Base-by-base conservation (phyloP, 2,888 invertebrate genomes). In the Osedax fenrisi region DNA sequence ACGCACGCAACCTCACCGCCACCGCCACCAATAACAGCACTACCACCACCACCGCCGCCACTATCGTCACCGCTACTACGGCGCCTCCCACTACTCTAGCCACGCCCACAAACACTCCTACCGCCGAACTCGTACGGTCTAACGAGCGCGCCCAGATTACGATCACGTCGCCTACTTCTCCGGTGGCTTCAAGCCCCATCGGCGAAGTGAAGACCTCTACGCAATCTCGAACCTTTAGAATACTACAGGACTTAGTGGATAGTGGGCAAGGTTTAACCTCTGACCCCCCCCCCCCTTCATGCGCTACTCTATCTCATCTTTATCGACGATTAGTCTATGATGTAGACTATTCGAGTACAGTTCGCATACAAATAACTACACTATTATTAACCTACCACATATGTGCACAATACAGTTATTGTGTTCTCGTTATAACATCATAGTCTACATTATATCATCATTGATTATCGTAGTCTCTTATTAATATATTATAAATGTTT, bases 1-100 rank as follows among this genome's bases (percentile, higher is more conserved):
- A 41, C 17, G 41, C 41, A 41, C 41, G 41, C 17, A 41, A 41
- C 41, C 41, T 41, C 10, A 41, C 41, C 17, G 5, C 41, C 10
- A n/a, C n/a, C n/a, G n/a, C n/a, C n/a, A n/a, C n/a, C n/a, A n/a
- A n/a, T n/a, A n/a, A n/a, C n/a, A n/a, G 10, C 41, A 5, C 17
- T 41, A 41, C 41, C 41, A 17, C 10, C 41, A 17, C 41, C 79
- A 91, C 91, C 81, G 41, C 41, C 41, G 41, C 5, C 41, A 17
- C 41, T 17, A 17, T 17, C 41, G 10, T 41, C 41, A 5, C 64
- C 64, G 64, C 22, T 3, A 5, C 5, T 5, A n/a, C 64, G 5
- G 10, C 64, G 23, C 22, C 64, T n/a, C 22, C 64, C 21, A 21
- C 5, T 23, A 64, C 22, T 5, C 64, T 22, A 23, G 23, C 23